A percentile compares a stretch with the other conserved stretches of the same genome.
phyloP scores from a whole-genome alignment of 2,797 vertebrate species.

The Helicolenus hilgendorfi region DNA sequence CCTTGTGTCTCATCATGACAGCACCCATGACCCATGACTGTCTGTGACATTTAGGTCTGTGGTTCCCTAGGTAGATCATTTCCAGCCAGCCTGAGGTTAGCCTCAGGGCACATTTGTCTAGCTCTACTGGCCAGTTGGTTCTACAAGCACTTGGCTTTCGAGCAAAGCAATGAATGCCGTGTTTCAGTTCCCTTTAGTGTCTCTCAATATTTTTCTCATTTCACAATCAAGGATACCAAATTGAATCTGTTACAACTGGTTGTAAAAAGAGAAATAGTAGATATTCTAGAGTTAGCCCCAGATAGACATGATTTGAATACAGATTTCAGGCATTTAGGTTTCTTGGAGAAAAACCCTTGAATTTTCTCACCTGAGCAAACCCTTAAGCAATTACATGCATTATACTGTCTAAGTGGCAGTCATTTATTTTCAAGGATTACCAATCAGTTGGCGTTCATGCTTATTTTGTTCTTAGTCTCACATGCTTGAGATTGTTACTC shows the following conservation, averaged over 20 bases:
- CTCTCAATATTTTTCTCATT: conserved; percentile 46
- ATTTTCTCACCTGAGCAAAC: neutral
- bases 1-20: conserved; percentile 58
- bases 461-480: neutral
- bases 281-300: neutral
- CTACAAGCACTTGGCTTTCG: conserved; percentile 73
- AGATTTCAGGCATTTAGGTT: neutral
- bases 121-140: conserved; percentile 66
- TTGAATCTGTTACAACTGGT: conserved; percentile 25
- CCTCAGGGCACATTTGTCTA: conserved; percentile 81
- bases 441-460: no score
- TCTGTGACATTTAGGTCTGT: conserved; percentile 84
- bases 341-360: neutral
- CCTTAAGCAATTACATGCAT: neutral
- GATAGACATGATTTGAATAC: neutral
- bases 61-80: conserved; percentile 70
- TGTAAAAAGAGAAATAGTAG: conserved; percentile 8
- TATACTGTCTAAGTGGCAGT: neutral
- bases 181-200: conserved; percentile 13
- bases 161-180: conserved; percentile 38
- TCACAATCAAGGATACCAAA: conserved; percentile 20
- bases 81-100: conserved; percentile 78
- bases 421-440: neutral
- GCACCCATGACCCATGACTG: conserved; percentile 73
- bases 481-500: neutral